Percentiles rank a stretch among this genome's conserved stretches.
Evolutionary conservation across 2,888 invertebrate genomes (phyloP).

Genomic region (Lacanobia wlatinum): DNA sequence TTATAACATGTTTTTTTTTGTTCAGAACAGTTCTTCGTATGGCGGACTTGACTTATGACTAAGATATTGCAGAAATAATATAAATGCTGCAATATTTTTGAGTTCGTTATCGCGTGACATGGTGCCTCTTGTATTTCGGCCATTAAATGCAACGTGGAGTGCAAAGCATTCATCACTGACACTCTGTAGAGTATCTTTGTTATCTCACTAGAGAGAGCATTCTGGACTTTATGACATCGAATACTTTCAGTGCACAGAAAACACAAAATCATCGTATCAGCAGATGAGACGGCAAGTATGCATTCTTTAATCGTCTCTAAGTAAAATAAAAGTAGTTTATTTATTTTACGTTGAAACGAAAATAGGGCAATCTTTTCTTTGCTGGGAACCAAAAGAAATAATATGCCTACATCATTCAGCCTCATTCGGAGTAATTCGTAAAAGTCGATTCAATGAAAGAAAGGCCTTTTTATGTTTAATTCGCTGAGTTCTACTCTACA

Average conservation of each 20-base stretch:
- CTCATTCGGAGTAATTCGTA: constrained; percentile 24
- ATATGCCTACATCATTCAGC: constrained; percentile 32
- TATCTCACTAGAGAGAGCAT: constrained; percentile 36
- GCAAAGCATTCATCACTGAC: constrained; percentile 55
- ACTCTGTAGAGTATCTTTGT: constrained; percentile 46
- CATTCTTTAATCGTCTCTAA: constrained; percentile 1
- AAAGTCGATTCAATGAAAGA: constrained; percentile 28
- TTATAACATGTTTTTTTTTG: constrained; percentile 33
- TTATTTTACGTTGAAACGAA: constrained; percentile 1
- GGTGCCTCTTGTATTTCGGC: constrained; percentile 16
- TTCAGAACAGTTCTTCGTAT: constrained; percentile 15
- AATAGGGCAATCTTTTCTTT: constrained; percentile 22
- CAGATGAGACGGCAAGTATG: neutral
- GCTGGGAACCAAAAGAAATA: constrained; percentile 12
- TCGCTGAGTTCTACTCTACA: constrained; percentile 9
- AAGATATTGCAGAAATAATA: constrained; percentile 15
- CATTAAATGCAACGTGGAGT: constrained; percentile 48
- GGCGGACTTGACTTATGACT: constrained; percentile 4
- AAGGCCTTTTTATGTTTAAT: constrained; percentile 31
- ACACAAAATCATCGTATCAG: constrained; percentile 12
- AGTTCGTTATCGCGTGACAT: constrained; percentile 17
- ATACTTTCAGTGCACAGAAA: constrained; percentile 4
- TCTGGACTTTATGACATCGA: constrained; percentile 35
- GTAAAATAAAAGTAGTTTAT: neutral
- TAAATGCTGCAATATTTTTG: constrained; percentile 19